A percentile compares a stretch with the other conserved stretches of the same genome.
Evolutionary conservation across 2,113 vertebrate genomes (phyloP).

Genomic region (Rhadina sibilatrix): DNA sequence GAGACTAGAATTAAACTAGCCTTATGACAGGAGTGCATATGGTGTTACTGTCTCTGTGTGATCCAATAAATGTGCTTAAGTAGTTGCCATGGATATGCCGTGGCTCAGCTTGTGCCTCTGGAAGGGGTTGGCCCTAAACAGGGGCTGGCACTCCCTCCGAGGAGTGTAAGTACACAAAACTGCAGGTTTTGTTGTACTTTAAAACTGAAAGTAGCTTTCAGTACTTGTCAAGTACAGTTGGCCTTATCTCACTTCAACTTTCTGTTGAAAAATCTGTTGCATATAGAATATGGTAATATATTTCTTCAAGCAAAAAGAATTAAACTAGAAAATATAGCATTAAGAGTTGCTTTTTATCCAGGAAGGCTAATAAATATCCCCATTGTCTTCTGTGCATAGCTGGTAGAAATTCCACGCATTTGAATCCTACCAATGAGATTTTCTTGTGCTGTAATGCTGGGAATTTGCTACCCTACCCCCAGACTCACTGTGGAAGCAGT

Average conservation of each 20-base stretch:
- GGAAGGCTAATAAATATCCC: not conserved
- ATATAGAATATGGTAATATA: not conserved
- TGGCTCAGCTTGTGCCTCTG: not conserved
- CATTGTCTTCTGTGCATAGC: not conserved
- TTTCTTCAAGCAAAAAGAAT: not conserved
- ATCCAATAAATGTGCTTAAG: not conserved
- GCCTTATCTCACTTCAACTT: not conserved
- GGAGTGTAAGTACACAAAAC: not conserved
- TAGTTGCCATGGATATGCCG: not conserved
- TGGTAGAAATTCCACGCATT: not conserved
- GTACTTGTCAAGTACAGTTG: not conserved
- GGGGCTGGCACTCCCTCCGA: not conserved
- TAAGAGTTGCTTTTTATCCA: not conserved
- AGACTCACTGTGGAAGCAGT: not conserved
- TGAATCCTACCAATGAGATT: not conserved
- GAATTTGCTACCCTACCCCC: not conserved
- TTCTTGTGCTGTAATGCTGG: not conserved
- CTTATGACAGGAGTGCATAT: not conserved
- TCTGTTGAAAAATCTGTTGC: not conserved
- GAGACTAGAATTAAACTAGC: not conserved
- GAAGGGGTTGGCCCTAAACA: not conserved
- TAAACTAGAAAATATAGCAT: not conserved
- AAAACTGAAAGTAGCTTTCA: not conserved
- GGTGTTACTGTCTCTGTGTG: not conserved
- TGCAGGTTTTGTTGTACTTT: not conserved